Conservation (phyloP, 2,113 vertebrate genomes). For the Tyto alba region DNA sequence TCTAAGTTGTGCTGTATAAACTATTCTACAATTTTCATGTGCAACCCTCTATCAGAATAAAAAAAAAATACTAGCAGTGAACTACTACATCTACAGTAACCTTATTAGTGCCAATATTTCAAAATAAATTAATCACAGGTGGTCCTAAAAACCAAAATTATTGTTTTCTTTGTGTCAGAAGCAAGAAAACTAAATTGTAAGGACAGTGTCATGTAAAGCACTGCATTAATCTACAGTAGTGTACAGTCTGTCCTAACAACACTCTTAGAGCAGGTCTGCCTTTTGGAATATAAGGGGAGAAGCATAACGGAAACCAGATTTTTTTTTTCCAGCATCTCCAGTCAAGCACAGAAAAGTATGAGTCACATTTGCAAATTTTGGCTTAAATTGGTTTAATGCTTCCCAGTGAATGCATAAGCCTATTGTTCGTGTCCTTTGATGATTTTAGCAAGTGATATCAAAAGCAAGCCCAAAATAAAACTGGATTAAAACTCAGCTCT, state of each 20-base stretch:
- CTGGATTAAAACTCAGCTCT: not conserved
- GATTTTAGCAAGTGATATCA: conserved; percentile 24
- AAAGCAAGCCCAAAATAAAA: conserved; percentile 45
- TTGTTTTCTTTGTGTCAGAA: not conserved
- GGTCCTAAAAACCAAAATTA: not conserved
- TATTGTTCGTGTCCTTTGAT: conserved; percentile 19
- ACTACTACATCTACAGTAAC: not conserved
- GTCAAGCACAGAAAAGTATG: conserved; percentile 33
- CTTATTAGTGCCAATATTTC: not conserved
- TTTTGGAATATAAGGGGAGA: not conserved
- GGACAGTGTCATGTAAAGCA: not conserved
- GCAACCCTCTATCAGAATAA: not conserved
- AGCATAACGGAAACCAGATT: not conserved
- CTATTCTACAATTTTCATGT: not conserved
- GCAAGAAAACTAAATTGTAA: not conserved
- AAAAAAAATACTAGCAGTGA: not conserved
- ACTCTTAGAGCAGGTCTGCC: not conserved
- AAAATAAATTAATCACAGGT: not conserved
- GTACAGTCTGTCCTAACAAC: not conserved
- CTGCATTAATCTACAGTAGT: not conserved
- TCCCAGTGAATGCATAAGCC: conserved; percentile 25
- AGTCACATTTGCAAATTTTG: conserved; percentile 59
- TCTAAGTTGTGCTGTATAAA: not conserved
- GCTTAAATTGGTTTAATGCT: conserved; percentile 42
- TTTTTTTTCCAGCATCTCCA: not conserved